These are phyloP conservation scores for Ypsolopha sequella DNA, from an alignment of 2,888 invertebrate species.

Conservation along the genomic window DNA sequence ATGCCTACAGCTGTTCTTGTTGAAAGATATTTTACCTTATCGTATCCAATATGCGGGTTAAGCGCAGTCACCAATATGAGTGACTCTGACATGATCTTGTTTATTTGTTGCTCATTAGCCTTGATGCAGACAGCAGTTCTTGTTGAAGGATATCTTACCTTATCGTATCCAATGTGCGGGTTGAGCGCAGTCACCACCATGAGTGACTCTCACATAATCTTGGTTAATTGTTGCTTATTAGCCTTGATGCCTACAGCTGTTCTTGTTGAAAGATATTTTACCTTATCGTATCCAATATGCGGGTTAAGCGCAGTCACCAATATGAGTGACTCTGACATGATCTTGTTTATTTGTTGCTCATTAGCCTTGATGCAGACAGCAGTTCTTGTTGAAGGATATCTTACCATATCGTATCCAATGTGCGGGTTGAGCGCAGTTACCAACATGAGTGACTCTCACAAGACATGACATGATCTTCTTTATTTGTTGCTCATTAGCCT, in stretches of 20 bases:
- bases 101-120: constrained; percentile 78
- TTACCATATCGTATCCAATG: constrained; percentile 96
- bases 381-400: constrained; percentile 79
- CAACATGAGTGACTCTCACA: constrained; percentile 95
- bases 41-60: constrained; percentile 93
- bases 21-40: constrained; percentile 82
- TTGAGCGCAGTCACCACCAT: constrained; percentile 99
- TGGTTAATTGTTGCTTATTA: constrained; percentile 72
- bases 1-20: constrained; percentile 88
- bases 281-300: constrained; percentile 92
- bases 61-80: constrained; percentile 93
- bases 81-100: constrained; percentile 80
- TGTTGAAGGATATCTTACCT: constrained; percentile 78
- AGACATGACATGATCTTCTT: constrained; percentile 86
- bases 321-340: constrained; percentile 87
- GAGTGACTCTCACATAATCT: constrained; percentile 91
- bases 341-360: constrained; percentile 76
- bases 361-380: constrained; percentile 80
- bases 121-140: constrained; percentile 81
- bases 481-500: constrained; percentile 74
- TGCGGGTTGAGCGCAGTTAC: constrained; percentile 98
- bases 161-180: constrained; percentile 98
- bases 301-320: constrained; percentile 92
- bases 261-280: constrained; percentile 80
- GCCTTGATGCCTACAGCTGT: constrained; percentile 86